Conservation (phyloP, 2,113 vertebrate genomes). For the Xerus inauris region DNA sequence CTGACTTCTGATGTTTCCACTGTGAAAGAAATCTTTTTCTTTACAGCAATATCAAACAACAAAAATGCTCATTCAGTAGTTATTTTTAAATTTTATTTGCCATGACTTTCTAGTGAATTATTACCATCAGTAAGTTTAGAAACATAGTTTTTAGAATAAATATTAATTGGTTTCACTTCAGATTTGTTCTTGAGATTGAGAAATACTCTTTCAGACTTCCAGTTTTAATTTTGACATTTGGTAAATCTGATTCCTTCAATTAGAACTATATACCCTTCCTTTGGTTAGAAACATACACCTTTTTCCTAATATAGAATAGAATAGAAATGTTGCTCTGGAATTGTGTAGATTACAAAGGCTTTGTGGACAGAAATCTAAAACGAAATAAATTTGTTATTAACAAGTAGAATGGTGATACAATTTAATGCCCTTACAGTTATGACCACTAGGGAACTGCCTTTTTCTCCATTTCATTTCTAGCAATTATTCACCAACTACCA, state of each 20-base stretch:
- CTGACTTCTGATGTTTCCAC: conserved; percentile 64
- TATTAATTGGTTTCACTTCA: conserved; percentile 10
- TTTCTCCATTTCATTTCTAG: conserved; percentile 58
- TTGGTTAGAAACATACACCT: neutral
- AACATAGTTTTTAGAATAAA: conserved; percentile 55
- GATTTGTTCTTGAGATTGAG: conserved; percentile 57
- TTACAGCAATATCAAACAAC: conserved; percentile 60
- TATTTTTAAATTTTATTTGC: conserved; percentile 43
- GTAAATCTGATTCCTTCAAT: conserved; percentile 14
- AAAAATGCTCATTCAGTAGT: conserved; percentile 59
- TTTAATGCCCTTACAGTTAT: conserved; percentile 1
- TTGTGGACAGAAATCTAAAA: conserved; percentile 41
- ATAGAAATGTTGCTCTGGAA: conserved; percentile 59
- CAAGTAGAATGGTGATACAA: neutral
- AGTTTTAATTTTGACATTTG: conserved; percentile 56
- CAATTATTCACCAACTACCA: neutral
- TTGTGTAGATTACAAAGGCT: conserved; percentile 14
- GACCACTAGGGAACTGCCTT: conserved; percentile 56
- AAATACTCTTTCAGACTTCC: conserved; percentile 2
- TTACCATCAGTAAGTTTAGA: conserved; percentile 25
- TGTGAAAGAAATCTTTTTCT: conserved; percentile 68
- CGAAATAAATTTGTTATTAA: conserved; percentile 50
- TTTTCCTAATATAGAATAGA: neutral
- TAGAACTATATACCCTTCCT: neutral
- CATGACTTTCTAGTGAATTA: conserved; percentile 50